Evolutionary conservation across 2,888 invertebrate genomes (phyloP).

Genomic region (Griposia aprilina): DNA sequence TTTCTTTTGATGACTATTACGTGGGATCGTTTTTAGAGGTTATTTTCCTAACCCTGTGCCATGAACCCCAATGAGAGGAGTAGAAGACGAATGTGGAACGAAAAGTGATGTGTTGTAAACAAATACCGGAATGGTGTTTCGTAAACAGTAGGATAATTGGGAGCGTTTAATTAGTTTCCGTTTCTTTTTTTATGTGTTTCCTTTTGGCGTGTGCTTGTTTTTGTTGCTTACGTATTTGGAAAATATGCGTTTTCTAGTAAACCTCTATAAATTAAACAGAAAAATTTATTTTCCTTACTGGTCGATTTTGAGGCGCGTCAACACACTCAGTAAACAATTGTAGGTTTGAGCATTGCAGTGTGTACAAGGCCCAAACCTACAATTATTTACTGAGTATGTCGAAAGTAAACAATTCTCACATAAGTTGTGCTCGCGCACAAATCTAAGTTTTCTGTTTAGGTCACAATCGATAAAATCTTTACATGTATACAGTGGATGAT

Average conservation of each 20-base stretch:
- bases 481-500: too few relatives aligned
- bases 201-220: background rate
- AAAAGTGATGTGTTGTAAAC: constrained; percentile 55
- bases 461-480: background rate
- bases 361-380: too few relatives aligned
- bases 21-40: constrained; percentile 62
- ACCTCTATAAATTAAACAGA: too few relatives aligned
- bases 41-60: constrained; percentile 82
- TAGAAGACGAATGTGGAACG: constrained; percentile 71
- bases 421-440: background rate
- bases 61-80: constrained; percentile 80
- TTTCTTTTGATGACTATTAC: constrained; percentile 71
- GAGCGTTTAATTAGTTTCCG: constrained; percentile 32
- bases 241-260: background rate
- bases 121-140: constrained; percentile 62
- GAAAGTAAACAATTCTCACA: background rate
- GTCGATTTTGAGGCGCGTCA: too few relatives aligned
- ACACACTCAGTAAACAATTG: too few relatives aligned
- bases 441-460: background rate
- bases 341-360: too few relatives aligned
- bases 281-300: too few relatives aligned
- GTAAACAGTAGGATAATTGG: constrained; percentile 48
- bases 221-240: background rate
- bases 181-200: constrained; percentile 28
- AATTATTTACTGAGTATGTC: too few relatives aligned